Evolutionary conservation across 2,888 invertebrate genomes (phyloP).

Genomic region (Stenurella melanura): DNA sequence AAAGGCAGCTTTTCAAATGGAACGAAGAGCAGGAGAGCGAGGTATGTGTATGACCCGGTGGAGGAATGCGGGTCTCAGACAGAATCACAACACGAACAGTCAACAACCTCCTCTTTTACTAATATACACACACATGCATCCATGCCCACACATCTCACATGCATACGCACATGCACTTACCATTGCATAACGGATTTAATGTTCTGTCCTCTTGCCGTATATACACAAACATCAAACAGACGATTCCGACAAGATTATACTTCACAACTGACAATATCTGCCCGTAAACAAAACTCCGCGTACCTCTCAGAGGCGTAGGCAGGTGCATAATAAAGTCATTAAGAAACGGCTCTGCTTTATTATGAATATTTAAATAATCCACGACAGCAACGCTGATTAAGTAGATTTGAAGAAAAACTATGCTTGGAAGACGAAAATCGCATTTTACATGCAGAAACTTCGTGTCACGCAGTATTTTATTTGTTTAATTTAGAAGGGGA

Average conservation of each 20-base stretch:
- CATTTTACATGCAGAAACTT: too few relatives aligned
- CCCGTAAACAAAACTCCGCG: neutral
- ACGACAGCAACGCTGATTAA: neutral
- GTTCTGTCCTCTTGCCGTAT: slow-evolving; percentile 23
- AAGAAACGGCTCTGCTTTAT: neutral
- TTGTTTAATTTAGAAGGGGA: too few relatives aligned
- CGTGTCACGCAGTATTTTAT: too few relatives aligned
- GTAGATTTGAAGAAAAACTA: too few relatives aligned
- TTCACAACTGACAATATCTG: slow-evolving; percentile 22
- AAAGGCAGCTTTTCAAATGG: slow-evolving; percentile 41
- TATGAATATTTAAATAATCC: neutral
- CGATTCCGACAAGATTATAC: slow-evolving; percentile 18
- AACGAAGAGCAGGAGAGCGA: slow-evolving; percentile 52
- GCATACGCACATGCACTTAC: slow-evolving; percentile 23
- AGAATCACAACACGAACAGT: slow-evolving; percentile 68
- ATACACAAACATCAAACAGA: slow-evolving; percentile 25
- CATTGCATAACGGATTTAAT: slow-evolving; percentile 32
- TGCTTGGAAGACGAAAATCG: too few relatives aligned
- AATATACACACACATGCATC: slow-evolving; percentile 42
- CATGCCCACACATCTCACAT: slow-evolving; percentile 35
- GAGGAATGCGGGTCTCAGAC: slow-evolving; percentile 68
- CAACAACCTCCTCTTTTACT: slow-evolving; percentile 65
- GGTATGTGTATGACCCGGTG: slow-evolving; percentile 62
- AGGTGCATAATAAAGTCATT: slow-evolving; percentile 9
- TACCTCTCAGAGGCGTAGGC: neutral